Base-by-base conservation (phyloP, 1,140 invertebrate genomes). In the Hylaeus anthracinus region DNA sequence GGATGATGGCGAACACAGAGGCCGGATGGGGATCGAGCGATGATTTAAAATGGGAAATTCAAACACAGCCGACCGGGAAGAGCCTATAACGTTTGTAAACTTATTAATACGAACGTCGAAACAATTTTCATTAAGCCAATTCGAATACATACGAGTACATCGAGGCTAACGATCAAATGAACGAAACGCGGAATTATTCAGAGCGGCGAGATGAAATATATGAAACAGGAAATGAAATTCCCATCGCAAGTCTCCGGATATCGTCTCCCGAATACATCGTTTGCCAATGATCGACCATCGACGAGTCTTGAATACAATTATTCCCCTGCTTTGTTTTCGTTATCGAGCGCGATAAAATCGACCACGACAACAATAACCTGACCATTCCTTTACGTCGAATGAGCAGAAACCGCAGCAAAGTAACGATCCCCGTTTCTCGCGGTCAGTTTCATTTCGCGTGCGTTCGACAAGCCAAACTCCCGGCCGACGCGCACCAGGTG, bases 71-170 rank as follows among this genome's bases (percentile, higher is more conserved):
- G 15, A 26, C 1, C 45, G 56, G 37, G 3, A 5, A 15, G n/a
- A 65, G 43, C 56, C 75, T 53, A 15, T 64, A 41, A 65, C 48
- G 51, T 26, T 48, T 79, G 77, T 79, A 72, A 79, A 61, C 61
- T 80, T 80, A 80, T 74, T 73, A 80, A 80, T 80, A 74, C 71
- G 69, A 43, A 39, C 71, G 71, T 37, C 64, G 43, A 66, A 67
- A 63, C 78, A 72, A 80, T 74, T 80, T 80, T 74, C 78, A 74
- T 80, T 74, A 74, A 74, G 72, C 55, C 56, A 73, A 80, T 74
- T 45, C 51, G 71, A 74, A 58, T 51, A 80, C 60, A 74, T 60
- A 67, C n/a, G 63, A n/a, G 10, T 26, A 43, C 1, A 26, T 1
- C 26, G n/a, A 15, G 10, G 51, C 1, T 15, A 12, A 12, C 8